Evolutionary conservation across 2,888 invertebrate genomes (phyloP).

Genomic region (Limnephilus lunatus): DNA sequence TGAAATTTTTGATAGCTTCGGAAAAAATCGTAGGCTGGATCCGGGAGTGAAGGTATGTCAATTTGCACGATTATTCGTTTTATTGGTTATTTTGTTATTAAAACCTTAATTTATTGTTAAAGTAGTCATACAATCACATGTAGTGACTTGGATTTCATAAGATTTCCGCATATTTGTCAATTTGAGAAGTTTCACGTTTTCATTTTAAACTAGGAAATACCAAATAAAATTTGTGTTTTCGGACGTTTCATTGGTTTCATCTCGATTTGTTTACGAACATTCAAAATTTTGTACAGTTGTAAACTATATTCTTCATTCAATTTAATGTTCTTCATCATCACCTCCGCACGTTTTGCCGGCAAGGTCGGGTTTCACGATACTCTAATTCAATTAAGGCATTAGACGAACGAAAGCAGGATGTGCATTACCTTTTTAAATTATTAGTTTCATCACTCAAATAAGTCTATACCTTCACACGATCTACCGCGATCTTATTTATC

Average conservation of each 20-base stretch:
- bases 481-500: background rate
- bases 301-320: background rate
- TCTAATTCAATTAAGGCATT: slow-evolving; percentile 61
- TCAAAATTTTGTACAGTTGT: background rate
- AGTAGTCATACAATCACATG: background rate
- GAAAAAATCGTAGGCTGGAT: slow-evolving; percentile 55
- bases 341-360: slow-evolving; percentile 51
- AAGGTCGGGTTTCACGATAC: slow-evolving; percentile 48
- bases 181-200: background rate
- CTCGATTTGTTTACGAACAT: background rate
- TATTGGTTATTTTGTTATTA: background rate
- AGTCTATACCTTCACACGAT: slow-evolving; percentile 27
- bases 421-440: slow-evolving; percentile 54
- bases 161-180: background rate
- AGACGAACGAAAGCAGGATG: slow-evolving; percentile 55
- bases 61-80: slow-evolving; percentile 44
- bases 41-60: slow-evolving; percentile 57
- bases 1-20: slow-evolving; percentile 67
- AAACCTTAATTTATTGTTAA: slow-evolving; percentile 5
- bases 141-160: background rate
- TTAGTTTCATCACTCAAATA: slow-evolving; percentile 60
- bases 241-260: background rate
- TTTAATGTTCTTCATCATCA: slow-evolving; percentile 4
- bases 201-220: background rate
- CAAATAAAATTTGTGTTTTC: background rate